These are phyloP conservation scores for Shinisaurus crocodilurus DNA, from an alignment of 2,113 vertebrate genomes.

Conservation along the genomic window DNA sequence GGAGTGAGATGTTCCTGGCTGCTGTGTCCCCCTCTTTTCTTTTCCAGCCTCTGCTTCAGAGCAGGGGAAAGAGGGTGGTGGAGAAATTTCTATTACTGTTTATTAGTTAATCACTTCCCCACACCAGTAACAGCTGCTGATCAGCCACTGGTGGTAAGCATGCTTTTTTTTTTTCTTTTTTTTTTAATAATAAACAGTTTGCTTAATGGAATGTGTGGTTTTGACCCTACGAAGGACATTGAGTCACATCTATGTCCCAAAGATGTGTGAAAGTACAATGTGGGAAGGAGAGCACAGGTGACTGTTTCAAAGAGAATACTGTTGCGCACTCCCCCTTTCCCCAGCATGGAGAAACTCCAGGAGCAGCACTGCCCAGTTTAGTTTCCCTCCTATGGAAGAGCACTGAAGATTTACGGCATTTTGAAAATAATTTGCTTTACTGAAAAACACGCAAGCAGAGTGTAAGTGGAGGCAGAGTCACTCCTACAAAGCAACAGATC, in stretches of 20 bases:
- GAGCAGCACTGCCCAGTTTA: background rate
- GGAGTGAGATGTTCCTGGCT: background rate
- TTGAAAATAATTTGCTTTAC: background rate
- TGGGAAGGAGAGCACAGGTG: background rate
- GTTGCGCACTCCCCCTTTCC: background rate
- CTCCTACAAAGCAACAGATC: background rate
- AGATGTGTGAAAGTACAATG: background rate
- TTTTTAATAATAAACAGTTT: too few relatives aligned
- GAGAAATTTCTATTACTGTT: background rate
- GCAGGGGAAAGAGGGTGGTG: background rate
- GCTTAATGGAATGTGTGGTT: background rate
- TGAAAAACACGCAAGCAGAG: too few relatives aligned
- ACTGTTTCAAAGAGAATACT: background rate
- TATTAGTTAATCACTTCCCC: background rate
- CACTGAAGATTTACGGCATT: background rate
- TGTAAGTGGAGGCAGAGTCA: background rate
- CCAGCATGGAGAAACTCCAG: background rate
- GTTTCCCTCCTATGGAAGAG: background rate
- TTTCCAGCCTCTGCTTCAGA: background rate
- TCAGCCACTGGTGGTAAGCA: background rate
- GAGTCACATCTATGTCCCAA: background rate
- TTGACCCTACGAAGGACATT: background rate
- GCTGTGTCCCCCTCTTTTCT: background rate
- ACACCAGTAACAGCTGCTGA: conserved; percentile 1
- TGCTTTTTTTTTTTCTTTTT: background rate